A percentile compares a stretch with the other conserved stretches of the same genome.
phyloP scores from a whole-genome alignment of 2,113 vertebrate species.

The Plectropomus leopardus region DNA sequence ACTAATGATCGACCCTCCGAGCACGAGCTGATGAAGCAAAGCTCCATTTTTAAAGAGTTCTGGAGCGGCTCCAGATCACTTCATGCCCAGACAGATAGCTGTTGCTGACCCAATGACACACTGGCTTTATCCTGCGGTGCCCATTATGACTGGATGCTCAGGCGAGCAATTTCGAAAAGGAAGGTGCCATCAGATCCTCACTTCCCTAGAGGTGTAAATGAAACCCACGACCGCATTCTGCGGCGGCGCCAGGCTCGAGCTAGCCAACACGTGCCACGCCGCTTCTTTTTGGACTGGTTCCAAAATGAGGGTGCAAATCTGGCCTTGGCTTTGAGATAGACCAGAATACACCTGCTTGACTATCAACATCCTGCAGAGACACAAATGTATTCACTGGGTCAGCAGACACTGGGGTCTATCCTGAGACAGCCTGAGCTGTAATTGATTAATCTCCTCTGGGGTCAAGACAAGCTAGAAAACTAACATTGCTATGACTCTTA shows the following conservation, averaged over 20 bases:
- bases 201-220: conserved; percentile 66
- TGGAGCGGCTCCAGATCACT: conserved; percentile 68
- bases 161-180: conserved; percentile 47
- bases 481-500: conserved; percentile 6
- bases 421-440: conserved; percentile 23
- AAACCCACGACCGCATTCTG: conserved; percentile 65
- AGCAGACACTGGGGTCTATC: conserved; percentile 10
- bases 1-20: conserved; percentile 8
- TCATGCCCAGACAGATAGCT: conserved; percentile 62
- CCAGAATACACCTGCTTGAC: conserved; percentile 59
- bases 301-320: conserved; percentile 61
- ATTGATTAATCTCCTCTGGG: conserved; percentile 36
- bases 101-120: conserved; percentile 75
- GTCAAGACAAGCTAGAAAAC: conserved; percentile 8
- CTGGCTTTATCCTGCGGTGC: conserved; percentile 55
- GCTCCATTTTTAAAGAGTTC: conserved; percentile 64
- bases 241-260: conserved; percentile 19
- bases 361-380: conserved; percentile 45
- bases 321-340: conserved; percentile 39
- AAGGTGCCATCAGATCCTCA: conserved; percentile 42
- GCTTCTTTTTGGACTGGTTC: conserved; percentile 48
- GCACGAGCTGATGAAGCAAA: conserved; percentile 47
- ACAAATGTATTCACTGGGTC: conserved; percentile 43
- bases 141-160: conserved; percentile 36
- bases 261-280: conserved; percentile 39